Base-by-base conservation (phyloP, 2,888 invertebrate genomes). In the Argyresthia goedartella region DNA sequence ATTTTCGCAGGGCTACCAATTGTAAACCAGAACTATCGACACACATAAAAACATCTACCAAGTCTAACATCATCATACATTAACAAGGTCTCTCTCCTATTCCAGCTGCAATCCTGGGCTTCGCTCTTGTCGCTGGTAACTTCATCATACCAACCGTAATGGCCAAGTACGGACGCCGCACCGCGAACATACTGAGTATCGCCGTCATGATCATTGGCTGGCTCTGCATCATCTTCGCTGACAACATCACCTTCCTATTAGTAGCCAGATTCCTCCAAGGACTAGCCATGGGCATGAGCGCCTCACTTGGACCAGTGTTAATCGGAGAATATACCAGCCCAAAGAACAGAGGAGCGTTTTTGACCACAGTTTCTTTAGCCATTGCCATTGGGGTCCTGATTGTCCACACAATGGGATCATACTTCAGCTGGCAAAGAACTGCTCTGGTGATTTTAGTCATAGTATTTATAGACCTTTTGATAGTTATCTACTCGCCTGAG, bases 401-500 rank as follows among this genome's bases (percentile, higher is more conserved):
- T 0, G 81, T 88, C 1, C 92, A 92, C 60, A 65, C 82, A 0
- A 64, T 92, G 50, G 92, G 92, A 0, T 88, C 88, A 1, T 88
- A 82, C 60, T 62, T 88, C 0, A 62, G 73, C 10, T 91, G 91
- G 91, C 76, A 87, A 60, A 67, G 65, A 3, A 82, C 87, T 1
- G 88, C 89, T 0, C 63, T 87, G 8, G 62, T 88, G 1, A 81
- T 84, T 53, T 73, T 76, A 0, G 54, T 67, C 4, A 65, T 89
- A 25, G 81, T 88, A 0, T 62, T 88, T 4, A 56, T 80, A 1
- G 78, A 88, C 33, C 64, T 89, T 35, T 25, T 76, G 0, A 68
- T 76, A 7, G 66, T 71, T 1, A 59, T 73, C 33, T 69, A 66
- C 47, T 78, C 81, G 0, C 90, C 90, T 0, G 92, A 92, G 67